Evolutionary conservation across 2,113 vertebrate species (phyloP), one percentile per base, ranked within the genome.

Genomic region (Dryoscopus gambensis): DNA sequence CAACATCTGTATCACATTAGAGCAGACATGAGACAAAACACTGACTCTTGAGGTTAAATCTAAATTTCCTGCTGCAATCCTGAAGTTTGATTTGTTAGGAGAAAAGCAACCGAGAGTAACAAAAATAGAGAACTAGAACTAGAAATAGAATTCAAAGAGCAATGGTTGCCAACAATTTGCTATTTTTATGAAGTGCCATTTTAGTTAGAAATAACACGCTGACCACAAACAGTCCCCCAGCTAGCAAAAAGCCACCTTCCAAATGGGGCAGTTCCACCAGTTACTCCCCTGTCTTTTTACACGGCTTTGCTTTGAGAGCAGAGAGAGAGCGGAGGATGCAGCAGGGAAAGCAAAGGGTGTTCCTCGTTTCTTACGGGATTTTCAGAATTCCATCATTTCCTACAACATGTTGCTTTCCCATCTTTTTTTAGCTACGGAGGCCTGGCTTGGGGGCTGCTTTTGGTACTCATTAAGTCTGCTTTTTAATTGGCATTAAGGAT

Each of bases 11-110:
- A 90, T 97, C 93, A 64, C 79, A 98, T 98, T 98, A 98, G 91
- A 96, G 93, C 95, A 98, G 97, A 98, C 97, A 98, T 97, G 97
- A 98, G 98, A 98, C 98, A 98, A 98, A 98, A 98, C 98, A 98
- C 56, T 96, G 97, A 97, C 97, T 98, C 97, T 98, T 97, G 96
- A 98, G 97, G 97, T 98, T 98, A 98, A 97, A 97, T 97, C 97
- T 98, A 97, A 98, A 98, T 98, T 98, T 98, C 98, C 98, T 98
- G 97, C 97, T 97, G 91, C 93, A 98, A 92, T 95, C 97, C 96
- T 97, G 88, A 95, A 97, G 95, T 94, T 97, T 97, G 96, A 97
- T 97, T 97, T 80, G 95, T 97, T 97, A 97, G 93, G 96, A 97
- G 96, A 97, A 98, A 97, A 93, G 91, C 93, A 97, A 96, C 90